Conservation (phyloP, 1,140 invertebrate species). For the Sitobion miscanthi region DNA sequence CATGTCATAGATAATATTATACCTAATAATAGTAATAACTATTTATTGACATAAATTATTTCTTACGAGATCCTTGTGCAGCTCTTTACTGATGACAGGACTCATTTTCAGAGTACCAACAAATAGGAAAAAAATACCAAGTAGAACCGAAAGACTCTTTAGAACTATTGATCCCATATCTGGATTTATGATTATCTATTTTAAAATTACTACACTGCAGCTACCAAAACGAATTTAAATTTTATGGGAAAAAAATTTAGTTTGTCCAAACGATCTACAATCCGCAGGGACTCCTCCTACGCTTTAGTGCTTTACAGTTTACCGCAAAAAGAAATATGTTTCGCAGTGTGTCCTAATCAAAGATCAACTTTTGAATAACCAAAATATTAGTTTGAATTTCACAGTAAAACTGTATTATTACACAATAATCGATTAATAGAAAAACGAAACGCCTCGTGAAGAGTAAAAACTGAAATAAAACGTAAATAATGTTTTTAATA, state of each 20-base stretch:
- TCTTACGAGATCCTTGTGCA: slow-evolving; percentile 96
- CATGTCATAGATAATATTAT: background rate
- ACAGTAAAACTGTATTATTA: background rate
- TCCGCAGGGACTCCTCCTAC: slow-evolving; percentile 32
- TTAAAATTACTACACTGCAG: background rate
- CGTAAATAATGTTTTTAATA: background rate
- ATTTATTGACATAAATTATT: slow-evolving; percentile 25
- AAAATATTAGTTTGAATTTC: background rate
- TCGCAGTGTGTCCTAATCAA: slow-evolving; percentile 23
- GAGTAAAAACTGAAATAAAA: background rate
- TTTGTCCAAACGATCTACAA: background rate
- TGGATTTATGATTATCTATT: background rate
- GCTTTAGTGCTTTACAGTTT: slow-evolving; percentile 24
- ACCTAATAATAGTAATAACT: slow-evolving; percentile 4
- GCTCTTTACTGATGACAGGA: slow-evolving; percentile 88
- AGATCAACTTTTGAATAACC: background rate
- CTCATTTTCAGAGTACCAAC: slow-evolving; percentile 92
- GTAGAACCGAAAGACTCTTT: slow-evolving; percentile 85
- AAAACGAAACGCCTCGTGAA: background rate
- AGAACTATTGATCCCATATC: slow-evolving; percentile 79
- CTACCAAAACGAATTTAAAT: background rate
- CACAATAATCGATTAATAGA: background rate
- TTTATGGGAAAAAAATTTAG: background rate
- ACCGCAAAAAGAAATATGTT: slow-evolving; percentile 21
- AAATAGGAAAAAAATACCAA: slow-evolving; percentile 95